A percentile compares a stretch with the other conserved stretches of the same genome.
phyloP scores from a whole-genome alignment of 2,113 vertebrate genomes.

The Grantiella picta region DNA sequence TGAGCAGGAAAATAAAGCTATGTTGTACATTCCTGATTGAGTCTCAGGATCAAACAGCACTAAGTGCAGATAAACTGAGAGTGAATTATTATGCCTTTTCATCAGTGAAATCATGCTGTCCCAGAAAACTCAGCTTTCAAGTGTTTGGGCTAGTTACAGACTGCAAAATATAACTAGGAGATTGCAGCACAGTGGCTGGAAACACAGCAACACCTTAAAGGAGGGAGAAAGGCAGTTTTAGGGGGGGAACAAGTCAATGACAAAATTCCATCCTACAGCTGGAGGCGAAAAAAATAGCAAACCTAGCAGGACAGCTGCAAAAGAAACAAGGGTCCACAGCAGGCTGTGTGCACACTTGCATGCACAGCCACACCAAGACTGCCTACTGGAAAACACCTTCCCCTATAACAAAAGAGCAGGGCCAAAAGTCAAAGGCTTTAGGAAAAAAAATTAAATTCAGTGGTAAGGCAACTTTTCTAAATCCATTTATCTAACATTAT shows the following conservation, averaged over 20 bases:
- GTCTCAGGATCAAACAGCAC: background rate
- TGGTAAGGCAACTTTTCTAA: background rate
- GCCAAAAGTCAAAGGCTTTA: background rate
- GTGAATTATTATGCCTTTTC: background rate
- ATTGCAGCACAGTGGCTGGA: background rate
- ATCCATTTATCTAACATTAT: background rate
- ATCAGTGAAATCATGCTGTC: background rate
- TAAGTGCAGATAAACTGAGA: background rate
- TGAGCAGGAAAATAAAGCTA: background rate
- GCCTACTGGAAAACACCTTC: background rate
- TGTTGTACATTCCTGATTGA: background rate
- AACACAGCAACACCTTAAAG: background rate
- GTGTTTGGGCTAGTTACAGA: background rate
- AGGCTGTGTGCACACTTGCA: background rate
- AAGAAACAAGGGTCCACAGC: rapidly evolving
- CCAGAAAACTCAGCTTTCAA: background rate
- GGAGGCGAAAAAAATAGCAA: background rate
- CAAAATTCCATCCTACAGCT: background rate
- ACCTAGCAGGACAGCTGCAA: background rate
- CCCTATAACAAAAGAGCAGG: background rate
- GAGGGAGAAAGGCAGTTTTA: rapidly evolving
- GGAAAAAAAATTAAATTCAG: background rate
- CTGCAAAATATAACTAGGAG: background rate
- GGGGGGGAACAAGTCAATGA: background rate
- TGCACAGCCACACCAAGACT: background rate